These are phyloP conservation scores for Lampris megalopsis DNA, from an alignment of 2,113 vertebrate genomes.

Conservation along the genomic window DNA sequence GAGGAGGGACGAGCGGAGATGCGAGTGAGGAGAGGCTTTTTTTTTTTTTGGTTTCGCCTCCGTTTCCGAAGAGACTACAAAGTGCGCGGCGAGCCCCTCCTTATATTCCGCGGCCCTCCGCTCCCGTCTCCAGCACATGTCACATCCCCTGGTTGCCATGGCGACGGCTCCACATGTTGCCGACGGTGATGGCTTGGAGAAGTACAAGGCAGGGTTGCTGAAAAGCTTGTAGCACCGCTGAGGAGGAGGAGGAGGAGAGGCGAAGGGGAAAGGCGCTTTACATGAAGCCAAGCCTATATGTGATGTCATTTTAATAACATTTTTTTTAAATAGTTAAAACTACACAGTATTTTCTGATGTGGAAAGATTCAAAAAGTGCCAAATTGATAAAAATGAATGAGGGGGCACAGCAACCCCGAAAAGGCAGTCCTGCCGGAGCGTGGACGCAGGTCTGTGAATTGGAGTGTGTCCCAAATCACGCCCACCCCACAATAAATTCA, in stretches of 20 bases:
- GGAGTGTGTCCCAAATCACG: too few relatives aligned
- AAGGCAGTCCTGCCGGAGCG: too few relatives aligned
- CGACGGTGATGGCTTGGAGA: constrained; percentile 87
- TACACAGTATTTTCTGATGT: too few relatives aligned
- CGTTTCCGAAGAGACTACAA: constrained; percentile 58
- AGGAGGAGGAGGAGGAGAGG: constrained; percentile 13
- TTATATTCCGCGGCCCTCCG: constrained; percentile 88
- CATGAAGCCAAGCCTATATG: too few relatives aligned
- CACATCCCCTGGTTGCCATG: constrained; percentile 93
- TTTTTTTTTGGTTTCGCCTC: constrained; percentile 26
- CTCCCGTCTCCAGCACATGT: constrained; percentile 90
- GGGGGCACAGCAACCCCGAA: too few relatives aligned
- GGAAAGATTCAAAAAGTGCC: too few relatives aligned
- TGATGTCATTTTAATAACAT: too few relatives aligned
- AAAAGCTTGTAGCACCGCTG: background rate
- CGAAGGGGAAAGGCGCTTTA: background rate
- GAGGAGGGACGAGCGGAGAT: constrained; percentile 14
- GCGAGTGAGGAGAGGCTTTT: constrained; percentile 56
- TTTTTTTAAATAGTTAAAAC: too few relatives aligned
- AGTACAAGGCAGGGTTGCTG: background rate
- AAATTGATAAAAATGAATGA: too few relatives aligned
- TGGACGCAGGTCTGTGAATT: too few relatives aligned
- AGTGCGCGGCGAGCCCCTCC: constrained; percentile 83
- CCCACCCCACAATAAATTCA: too few relatives aligned
- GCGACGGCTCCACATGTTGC: constrained; percentile 93